Conservation (phyloP, 2,113 vertebrate genomes). For the Paraplagusia blochii region DNA sequence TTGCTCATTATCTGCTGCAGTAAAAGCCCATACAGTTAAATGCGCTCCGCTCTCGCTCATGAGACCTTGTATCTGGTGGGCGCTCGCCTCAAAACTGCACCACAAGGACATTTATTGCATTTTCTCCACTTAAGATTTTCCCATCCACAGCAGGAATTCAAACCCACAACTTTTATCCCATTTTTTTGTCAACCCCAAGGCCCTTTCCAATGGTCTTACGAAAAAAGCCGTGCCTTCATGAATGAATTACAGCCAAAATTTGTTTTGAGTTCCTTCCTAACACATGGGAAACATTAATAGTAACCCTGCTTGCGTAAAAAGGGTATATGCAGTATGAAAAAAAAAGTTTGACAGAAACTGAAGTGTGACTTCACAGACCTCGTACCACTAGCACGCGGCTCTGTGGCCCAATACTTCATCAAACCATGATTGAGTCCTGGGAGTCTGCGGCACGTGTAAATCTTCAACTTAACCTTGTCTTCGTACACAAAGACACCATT, state of each 20-base stretch:
- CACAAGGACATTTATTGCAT: slow-evolving; percentile 19
- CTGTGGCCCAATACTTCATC: slow-evolving; percentile 30
- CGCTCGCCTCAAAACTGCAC: slow-evolving; percentile 6
- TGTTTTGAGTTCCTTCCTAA: slow-evolving; percentile 21
- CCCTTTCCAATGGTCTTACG: background rate
- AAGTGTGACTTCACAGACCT: slow-evolving; percentile 17
- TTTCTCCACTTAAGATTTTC: slow-evolving; percentile 2
- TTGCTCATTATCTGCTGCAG: slow-evolving; percentile 9
- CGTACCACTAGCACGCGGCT: background rate
- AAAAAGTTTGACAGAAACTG: slow-evolving; percentile 4
- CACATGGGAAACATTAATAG: slow-evolving; percentile 34
- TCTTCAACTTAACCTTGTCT: slow-evolving; percentile 32
- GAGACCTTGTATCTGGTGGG: slow-evolving; percentile 9
- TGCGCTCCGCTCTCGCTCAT: background rate
- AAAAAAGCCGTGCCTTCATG: background rate
- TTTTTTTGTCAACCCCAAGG: slow-evolving; percentile 4
- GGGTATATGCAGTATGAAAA: slow-evolving; percentile 14
- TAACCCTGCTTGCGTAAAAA: slow-evolving; percentile 5
- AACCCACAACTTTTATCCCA: slow-evolving; percentile 12
- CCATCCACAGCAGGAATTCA: slow-evolving; percentile 25
- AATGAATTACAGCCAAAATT: slow-evolving; percentile 43
- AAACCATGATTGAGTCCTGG: slow-evolving; percentile 30
- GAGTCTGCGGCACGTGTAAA: slow-evolving; percentile 47
- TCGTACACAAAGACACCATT: slow-evolving; percentile 13
- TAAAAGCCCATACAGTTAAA: slow-evolving; percentile 10